Evolutionary conservation across 2,797 vertebrate genomes (phyloP).

Genomic region (Lophius americanus): DNA sequence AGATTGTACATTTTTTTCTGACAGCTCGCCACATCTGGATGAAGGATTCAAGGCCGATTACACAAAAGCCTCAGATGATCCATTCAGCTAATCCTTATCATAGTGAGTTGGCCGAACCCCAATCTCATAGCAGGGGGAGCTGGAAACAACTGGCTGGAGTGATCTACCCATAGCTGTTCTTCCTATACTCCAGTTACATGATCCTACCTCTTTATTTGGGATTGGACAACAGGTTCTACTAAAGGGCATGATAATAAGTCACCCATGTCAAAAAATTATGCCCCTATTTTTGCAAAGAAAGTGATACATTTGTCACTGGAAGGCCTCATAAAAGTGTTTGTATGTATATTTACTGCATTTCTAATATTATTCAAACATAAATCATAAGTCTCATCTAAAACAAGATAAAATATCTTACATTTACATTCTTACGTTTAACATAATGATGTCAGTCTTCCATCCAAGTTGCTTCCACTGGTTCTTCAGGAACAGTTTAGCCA

Average conservation of each 20-base stretch:
- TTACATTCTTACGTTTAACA: no score
- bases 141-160: neutral
- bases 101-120: slow-evolving; percentile 26
- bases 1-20: neutral
- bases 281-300: no score
- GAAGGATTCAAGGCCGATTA: slow-evolving; percentile 44
- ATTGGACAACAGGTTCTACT: slow-evolving; percentile 22
- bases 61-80: slow-evolving; percentile 40
- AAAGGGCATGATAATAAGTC: neutral
- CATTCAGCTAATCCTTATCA: slow-evolving; percentile 56
- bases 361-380: no score
- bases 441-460: no score
- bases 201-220: slow-evolving; percentile 45
- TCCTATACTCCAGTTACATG: slow-evolving; percentile 32
- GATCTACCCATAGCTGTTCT: slow-evolving; percentile 12
- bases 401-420: no score
- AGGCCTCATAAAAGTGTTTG: no score
- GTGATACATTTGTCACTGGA: no score
- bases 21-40: slow-evolving; percentile 44
- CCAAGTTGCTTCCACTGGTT: no score
- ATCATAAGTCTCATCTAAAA: no score
- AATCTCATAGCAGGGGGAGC: slow-evolving; percentile 13
- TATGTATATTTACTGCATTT: no score
- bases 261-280: no score
- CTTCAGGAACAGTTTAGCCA: no score